Percentiles rank a stretch among this genome's conserved stretches.
These are phyloP conservation scores for Neolamprologus ventralis DNA, from an alignment of 2,113 vertebrate species.

Conservation along the genomic window DNA sequence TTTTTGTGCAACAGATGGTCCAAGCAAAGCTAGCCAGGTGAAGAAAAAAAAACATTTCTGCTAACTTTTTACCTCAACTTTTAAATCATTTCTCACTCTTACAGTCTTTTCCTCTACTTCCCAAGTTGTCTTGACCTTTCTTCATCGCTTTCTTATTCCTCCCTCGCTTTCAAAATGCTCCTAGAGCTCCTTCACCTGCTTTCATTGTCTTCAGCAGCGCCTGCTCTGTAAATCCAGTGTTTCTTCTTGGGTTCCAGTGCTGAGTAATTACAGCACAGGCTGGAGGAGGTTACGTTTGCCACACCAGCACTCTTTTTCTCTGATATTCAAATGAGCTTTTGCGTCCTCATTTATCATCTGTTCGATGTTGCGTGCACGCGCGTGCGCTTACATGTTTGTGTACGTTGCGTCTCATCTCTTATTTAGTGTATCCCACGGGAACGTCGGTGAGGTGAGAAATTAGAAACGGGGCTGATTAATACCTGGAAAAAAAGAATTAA, in stretches of 20 bases:
- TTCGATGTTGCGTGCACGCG: neutral
- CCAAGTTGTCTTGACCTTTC: neutral
- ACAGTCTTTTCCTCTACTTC: neutral
- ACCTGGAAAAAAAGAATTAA: slow-evolving; percentile 10
- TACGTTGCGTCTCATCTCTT: slow-evolving; percentile 10
- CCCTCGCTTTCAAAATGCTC: neutral
- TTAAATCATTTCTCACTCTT: neutral
- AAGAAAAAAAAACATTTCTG: neutral
- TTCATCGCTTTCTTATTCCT: neutral
- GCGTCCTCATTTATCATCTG: slow-evolving; percentile 24
- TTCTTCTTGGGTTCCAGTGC: neutral
- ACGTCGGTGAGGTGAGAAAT: slow-evolving; percentile 20
- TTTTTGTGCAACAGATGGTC: slow-evolving; percentile 1
- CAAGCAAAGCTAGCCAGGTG: neutral
- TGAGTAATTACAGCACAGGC: slow-evolving; percentile 29
- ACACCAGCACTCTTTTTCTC: neutral
- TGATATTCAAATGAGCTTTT: slow-evolving; percentile 40
- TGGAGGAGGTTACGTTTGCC: slow-evolving; percentile 16
- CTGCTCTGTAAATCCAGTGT: neutral
- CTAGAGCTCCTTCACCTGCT: neutral
- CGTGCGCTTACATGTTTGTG: neutral
- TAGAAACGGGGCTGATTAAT: slow-evolving; percentile 35
- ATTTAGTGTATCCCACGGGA: slow-evolving; percentile 15
- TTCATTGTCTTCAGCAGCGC: neutral
- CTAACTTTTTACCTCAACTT: neutral